Conservation (phyloP, 2,113 vertebrate species). For the Bubalus kerabau region DNA sequence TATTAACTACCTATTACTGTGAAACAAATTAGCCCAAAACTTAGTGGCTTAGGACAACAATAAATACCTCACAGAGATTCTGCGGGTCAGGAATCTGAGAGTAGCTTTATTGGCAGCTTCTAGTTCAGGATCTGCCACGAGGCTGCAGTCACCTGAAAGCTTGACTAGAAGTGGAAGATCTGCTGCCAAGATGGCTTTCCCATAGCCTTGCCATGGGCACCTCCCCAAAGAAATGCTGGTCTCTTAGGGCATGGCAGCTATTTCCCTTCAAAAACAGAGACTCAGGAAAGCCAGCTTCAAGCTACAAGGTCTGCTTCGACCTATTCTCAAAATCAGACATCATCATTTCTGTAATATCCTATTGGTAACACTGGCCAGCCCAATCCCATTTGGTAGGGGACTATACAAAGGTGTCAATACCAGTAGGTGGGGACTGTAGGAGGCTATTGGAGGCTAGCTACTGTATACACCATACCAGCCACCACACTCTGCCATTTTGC, state of each 20-base stretch:
- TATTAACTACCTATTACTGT: not conserved
- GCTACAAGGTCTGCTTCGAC: not conserved
- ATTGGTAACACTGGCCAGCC: not conserved
- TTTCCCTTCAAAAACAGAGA: not conserved
- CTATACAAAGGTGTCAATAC: not conserved
- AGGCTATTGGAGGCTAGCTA: not conserved
- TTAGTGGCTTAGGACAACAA: not conserved
- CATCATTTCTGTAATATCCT: not conserved
- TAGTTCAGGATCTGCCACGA: not conserved
- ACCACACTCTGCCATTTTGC: not conserved
- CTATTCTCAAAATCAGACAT: not conserved
- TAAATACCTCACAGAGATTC: not conserved
- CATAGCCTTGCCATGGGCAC: not conserved
- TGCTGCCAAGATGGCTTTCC: not conserved
- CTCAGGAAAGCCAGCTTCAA: not conserved
- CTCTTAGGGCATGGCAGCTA: not conserved
- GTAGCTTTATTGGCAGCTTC: not conserved
- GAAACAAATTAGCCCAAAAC: slow-evolving; percentile 4
- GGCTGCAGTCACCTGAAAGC: not conserved
- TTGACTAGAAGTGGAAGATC: not conserved
- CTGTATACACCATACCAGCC: not conserved
- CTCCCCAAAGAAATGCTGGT: not conserved
- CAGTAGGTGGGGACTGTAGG: not conserved
- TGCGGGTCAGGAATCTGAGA: not conserved
- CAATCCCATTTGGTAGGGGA: not conserved